Conservation (phyloP, 2,797 vertebrate genomes). For the Xiphophorus birchmanni region DNA sequence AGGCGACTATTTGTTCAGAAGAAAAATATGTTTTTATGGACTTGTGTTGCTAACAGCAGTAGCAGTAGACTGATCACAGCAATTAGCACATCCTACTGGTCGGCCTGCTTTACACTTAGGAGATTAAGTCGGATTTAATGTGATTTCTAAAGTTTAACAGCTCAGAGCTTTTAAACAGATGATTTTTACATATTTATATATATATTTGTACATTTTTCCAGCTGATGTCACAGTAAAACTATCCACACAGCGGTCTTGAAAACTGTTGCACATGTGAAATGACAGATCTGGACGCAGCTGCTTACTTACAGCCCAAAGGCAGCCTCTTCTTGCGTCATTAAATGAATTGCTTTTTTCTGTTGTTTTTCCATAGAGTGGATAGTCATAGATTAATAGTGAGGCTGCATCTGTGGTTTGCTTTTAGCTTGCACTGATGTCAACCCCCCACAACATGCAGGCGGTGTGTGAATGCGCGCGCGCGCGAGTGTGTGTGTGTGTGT, state of each 20-base stretch:
- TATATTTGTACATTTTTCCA: background rate
- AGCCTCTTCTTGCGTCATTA: background rate
- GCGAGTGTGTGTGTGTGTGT: background rate
- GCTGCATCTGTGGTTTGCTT: constrained; percentile 10
- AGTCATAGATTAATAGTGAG: constrained; percentile 6
- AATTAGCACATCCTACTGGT: background rate
- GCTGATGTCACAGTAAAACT: background rate
- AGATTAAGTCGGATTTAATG: background rate
- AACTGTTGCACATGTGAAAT: background rate
- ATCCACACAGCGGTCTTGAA: background rate
- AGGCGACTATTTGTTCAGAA: background rate
- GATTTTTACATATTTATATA: background rate
- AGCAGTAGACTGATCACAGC: background rate
- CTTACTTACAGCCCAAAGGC: background rate
- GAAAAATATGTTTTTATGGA: background rate
- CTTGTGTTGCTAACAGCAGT: background rate
- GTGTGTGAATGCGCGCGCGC: background rate
- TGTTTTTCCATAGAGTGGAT: background rate
- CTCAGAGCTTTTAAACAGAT: background rate
- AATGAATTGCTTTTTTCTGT: constrained; percentile 4
- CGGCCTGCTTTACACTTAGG: background rate
- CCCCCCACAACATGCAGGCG: background rate
- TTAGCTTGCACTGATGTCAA: background rate
- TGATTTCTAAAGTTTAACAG: background rate
- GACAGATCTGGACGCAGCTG: background rate